Conservation (phyloP, 2,113 vertebrate genomes). For the Danionella cerebrum region DNA sequence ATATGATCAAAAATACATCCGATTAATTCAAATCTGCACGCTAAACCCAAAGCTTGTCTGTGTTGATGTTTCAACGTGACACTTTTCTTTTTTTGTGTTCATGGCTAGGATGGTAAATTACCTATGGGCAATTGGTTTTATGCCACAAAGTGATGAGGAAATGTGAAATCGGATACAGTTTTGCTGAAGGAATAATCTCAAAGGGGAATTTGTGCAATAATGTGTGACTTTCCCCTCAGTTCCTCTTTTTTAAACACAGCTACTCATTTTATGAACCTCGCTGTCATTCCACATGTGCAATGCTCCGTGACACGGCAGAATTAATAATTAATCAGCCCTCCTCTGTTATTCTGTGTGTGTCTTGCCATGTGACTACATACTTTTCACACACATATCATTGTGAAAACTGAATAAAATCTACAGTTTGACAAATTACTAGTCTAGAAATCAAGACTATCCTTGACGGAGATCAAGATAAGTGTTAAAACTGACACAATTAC, state of each 20-base stretch:
- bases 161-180: constrained; percentile 13
- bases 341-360: neutral
- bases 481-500: too few species aligned
- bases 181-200: constrained; percentile 2
- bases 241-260: neutral
- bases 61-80: constrained; percentile 4
- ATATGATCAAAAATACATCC: constrained; percentile 27
- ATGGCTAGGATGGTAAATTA: constrained; percentile 5
- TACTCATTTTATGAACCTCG: neutral
- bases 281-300: neutral
- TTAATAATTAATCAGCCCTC: constrained; percentile 14
- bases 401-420: too few species aligned
- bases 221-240: neutral
- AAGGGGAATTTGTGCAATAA: neutral
- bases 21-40: constrained; percentile 26
- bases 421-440: too few species aligned
- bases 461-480: too few species aligned
- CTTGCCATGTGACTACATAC: neutral
- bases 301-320: constrained; percentile 1
- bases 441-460: too few species aligned
- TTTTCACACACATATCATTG: neutral
- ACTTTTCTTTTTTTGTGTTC: neutral
- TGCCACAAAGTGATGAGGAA: neutral
- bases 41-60: constrained; percentile 12
- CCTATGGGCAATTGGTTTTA: constrained; percentile 24